phyloP scores from a whole-genome alignment of 1,140 invertebrate genomes.

The Vollenhovia emeryi region DNA sequence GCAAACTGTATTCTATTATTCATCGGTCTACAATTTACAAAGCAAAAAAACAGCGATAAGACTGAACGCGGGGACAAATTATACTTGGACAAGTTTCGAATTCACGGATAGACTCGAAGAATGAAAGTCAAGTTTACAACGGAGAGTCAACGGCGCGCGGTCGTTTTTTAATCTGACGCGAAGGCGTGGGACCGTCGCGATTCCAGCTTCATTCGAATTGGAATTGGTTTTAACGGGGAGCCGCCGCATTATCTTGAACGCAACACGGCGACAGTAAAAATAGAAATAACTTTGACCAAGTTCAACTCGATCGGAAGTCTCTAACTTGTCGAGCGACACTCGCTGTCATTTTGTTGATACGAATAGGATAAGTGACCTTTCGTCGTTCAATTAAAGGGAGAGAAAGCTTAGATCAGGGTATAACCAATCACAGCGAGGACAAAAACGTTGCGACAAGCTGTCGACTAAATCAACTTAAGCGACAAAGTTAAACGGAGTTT shows the following conservation, averaged over 20 bases:
- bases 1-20: constrained; percentile 6
- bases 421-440: background rate
- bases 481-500: background rate
- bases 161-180: background rate
- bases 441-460: background rate
- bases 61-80: background rate
- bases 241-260: background rate
- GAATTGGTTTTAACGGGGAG: background rate
- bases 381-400: background rate
- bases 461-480: background rate
- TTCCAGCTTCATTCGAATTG: background rate
- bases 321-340: background rate
- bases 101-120: background rate
- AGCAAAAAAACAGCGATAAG: constrained; percentile 1
- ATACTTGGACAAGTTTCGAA: background rate
- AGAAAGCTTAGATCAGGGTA: background rate
- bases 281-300: background rate
- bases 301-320: background rate
- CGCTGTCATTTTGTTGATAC: background rate
- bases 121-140: background rate
- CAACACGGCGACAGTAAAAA: background rate
- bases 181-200: background rate
- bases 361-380: background rate
- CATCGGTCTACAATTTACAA: background rate
- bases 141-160: too few species aligned